Conservation (phyloP, 2,113 vertebrate genomes). For the Hippolais icterina region DNA sequence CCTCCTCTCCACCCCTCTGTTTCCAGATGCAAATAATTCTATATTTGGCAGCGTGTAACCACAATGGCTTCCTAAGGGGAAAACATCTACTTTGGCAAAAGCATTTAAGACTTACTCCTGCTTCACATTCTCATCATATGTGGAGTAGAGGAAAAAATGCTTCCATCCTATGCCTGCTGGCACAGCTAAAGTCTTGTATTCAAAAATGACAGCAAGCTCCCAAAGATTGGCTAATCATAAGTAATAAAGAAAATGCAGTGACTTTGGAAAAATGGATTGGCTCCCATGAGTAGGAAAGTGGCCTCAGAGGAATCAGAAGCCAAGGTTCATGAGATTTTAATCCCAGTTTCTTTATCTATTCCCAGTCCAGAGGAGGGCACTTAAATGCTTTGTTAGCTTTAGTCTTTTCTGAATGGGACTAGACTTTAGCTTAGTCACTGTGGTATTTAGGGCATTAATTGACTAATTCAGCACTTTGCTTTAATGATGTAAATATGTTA, state of each 20-base stretch:
- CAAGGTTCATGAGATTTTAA: not conserved
- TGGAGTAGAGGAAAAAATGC: not conserved
- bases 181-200: not conserved
- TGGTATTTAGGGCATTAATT: not conserved
- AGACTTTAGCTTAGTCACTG: conserved; percentile 1
- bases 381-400: not conserved
- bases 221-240: not conserved
- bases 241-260: not conserved
- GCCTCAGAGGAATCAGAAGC: not conserved
- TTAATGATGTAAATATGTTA: not conserved
- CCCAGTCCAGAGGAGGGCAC: not conserved
- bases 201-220: not conserved
- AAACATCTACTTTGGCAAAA: not conserved
- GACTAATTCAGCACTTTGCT: conserved; percentile 16
- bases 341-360: not conserved
- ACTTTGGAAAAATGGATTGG: not conserved
- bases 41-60: not conserved
- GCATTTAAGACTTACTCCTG: not conserved
- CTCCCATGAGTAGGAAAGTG: not conserved
- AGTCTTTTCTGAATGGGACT: not conserved
- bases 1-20: not conserved
- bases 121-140: not conserved
- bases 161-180: not conserved
- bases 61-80: not conserved
- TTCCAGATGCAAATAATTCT: conserved; percentile 25